Evolutionary conservation across 2,113 vertebrate genomes (phyloP).

Genomic region (Melanerpes formicivorus): DNA sequence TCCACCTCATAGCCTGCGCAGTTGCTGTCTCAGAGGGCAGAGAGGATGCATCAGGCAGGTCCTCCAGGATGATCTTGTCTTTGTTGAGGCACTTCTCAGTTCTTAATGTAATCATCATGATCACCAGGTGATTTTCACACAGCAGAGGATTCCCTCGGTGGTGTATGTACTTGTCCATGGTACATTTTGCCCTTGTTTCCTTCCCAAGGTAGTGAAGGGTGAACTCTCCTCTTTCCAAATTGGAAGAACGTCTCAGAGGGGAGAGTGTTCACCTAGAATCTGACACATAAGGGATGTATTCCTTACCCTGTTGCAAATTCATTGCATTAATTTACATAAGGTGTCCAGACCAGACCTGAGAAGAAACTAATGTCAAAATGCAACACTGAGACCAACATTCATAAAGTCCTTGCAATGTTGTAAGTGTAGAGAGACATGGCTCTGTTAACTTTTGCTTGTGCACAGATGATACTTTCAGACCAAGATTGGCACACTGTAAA

Average conservation of each 20-base stretch:
- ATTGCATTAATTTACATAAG: not conserved
- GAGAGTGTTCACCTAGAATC: not conserved
- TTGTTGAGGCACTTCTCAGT: too few species aligned
- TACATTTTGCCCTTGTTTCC: not conserved
- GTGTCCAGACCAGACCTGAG: not conserved
- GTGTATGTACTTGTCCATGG: not conserved
- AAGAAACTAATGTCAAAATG: not conserved
- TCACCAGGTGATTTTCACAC: too few species aligned
- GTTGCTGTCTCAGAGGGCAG: too few species aligned
- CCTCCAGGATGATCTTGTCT: too few species aligned
- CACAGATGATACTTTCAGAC: not conserved
- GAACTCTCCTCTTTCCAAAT: not conserved
- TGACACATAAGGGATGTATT: not conserved
- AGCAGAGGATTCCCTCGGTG: too few species aligned
- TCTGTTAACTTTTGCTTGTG: not conserved
- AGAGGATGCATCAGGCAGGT: too few species aligned
- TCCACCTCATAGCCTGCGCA: too few species aligned
- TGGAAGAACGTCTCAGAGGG: not conserved
- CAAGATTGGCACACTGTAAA: accelerated
- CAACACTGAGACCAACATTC: not conserved
- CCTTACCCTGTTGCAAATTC: not conserved
- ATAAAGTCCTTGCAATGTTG: not conserved
- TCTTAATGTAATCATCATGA: too few species aligned
- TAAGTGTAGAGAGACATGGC: not conserved
- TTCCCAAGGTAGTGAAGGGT: not conserved